Base-by-base conservation (phyloP, 2,797 vertebrate genomes). In the Lacerta agilis region DNA sequence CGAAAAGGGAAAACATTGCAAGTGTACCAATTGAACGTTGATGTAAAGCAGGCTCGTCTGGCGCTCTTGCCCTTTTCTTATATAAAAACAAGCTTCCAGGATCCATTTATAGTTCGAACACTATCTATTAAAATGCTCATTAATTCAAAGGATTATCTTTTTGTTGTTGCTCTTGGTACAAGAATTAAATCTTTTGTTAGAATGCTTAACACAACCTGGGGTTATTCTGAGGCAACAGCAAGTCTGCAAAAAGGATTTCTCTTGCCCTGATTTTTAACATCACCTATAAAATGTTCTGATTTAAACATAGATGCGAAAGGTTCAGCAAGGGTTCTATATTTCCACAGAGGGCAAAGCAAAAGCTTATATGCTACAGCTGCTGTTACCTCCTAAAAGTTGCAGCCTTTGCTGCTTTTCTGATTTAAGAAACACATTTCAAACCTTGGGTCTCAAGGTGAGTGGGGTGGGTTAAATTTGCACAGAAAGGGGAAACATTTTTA, bases 241-340 rank as follows among this genome's bases (percentile, higher is more conserved):
- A 90, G 87, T 82, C 76, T 91, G 75, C 82, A 38, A 91, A 93
- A 49, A 77, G 23, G 82, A 89, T 79, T 87, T 86, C 83, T 67
- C 90, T 2, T 25, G 29, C 38, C 5, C 79, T 71, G n/a, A 81
- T 71, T 10, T 83, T 67, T 91, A 76, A 20, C 86, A 17, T 25
- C 89, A 83, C 18, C 1, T 8, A 69, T 66, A 90, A 83, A 89
- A 92, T 88, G 0, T 1, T 61, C 27, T 15, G 3, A 61, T 89
- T 78, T 75, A 41, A 89, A 93, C 83, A 41, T 11, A 76, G n/a
- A 78, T 58, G 8, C 76, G 76, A 75, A 72, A n/a, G 25, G 86
- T 87, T 91, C 69, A 77, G 79, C 43, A 86, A 86, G 2, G 41
- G 72, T 87, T 90, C 69, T 86, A 2, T 73, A 38, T 2, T 86